phyloP scores from a whole-genome alignment of 2,888 invertebrate genomes.

The Actias luna region DNA sequence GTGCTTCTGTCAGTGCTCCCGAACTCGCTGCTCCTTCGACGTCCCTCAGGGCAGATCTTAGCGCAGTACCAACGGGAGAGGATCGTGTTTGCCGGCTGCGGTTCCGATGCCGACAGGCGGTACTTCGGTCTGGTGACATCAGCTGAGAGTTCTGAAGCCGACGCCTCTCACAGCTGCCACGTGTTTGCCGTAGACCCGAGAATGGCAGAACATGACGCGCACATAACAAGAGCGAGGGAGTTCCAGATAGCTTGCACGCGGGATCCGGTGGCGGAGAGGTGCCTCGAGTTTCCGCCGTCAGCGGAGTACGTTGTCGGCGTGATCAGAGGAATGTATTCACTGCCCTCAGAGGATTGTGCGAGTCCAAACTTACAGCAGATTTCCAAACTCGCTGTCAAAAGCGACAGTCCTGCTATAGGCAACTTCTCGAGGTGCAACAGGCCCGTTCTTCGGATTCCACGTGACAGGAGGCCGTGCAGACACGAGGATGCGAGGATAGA shows the following conservation, averaged over 20 bases:
- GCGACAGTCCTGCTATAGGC: slow-evolving; percentile 68
- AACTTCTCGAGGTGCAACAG: slow-evolving; percentile 65
- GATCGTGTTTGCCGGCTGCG: slow-evolving; percentile 94
- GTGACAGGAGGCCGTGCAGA: slow-evolving; percentile 60
- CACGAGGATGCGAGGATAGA: slow-evolving; percentile 62
- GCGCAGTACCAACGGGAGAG: slow-evolving; percentile 94
- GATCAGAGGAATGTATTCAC: slow-evolving; percentile 87
- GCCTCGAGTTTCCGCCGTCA: slow-evolving; percentile 94
- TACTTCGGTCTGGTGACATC: slow-evolving; percentile 97
- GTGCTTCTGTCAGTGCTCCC: slow-evolving; percentile 93
- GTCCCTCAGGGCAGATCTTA: slow-evolving; percentile 88
- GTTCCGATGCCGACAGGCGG: slow-evolving; percentile 93
- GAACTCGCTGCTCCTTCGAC: slow-evolving; percentile 89
- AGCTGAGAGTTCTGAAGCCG: slow-evolving; percentile 82
- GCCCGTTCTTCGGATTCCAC: slow-evolving; percentile 58
- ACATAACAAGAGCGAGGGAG: slow-evolving; percentile 89
- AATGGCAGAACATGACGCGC: slow-evolving; percentile 90
- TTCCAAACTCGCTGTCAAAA: slow-evolving; percentile 69
- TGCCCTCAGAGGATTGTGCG: slow-evolving; percentile 71
- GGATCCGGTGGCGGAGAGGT: slow-evolving; percentile 88
- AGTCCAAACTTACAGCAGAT: slow-evolving; percentile 69
- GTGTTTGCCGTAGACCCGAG: slow-evolving; percentile 96
- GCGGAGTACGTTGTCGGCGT: slow-evolving; percentile 89
- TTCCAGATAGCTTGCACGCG: slow-evolving; percentile 93
- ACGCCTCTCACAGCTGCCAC: slow-evolving; percentile 93